Conservation (phyloP, 2,888 invertebrate genomes). For the Glomeris marginata region DNA sequence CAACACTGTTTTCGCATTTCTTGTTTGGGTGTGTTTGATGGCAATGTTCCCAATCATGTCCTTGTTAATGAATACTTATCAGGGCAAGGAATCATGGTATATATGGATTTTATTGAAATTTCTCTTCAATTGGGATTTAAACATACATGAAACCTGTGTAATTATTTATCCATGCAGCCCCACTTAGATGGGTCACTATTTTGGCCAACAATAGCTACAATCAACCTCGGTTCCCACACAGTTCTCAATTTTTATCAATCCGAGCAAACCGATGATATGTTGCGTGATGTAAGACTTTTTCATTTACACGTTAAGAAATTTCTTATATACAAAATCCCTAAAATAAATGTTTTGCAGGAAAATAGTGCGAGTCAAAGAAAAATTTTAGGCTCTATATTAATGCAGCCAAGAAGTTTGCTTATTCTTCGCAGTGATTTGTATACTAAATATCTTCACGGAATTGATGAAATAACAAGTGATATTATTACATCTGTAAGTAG, state of each 20-base stretch:
- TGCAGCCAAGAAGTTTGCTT: slow-evolving; percentile 77
- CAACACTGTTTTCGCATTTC: slow-evolving; percentile 53
- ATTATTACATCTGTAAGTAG: slow-evolving; percentile 22
- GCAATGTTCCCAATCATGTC: slow-evolving; percentile 73
- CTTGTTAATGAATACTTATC: slow-evolving; percentile 85
- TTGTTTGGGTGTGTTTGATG: slow-evolving; percentile 50
- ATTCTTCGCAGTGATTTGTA: slow-evolving; percentile 72
- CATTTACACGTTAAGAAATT: background rate
- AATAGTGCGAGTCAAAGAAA: slow-evolving; percentile 4
- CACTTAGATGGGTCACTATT: slow-evolving; percentile 93
- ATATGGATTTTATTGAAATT: no score
- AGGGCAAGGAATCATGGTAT: slow-evolving; percentile 86
- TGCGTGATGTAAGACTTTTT: background rate
- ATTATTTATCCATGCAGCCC: slow-evolving; percentile 38
- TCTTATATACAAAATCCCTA: background rate
- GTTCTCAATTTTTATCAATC: slow-evolving; percentile 60
- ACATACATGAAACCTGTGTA: background rate
- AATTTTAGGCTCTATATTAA: slow-evolving; percentile 48
- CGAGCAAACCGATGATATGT: background rate
- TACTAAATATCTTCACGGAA: slow-evolving; percentile 67
- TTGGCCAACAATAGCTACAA: slow-evolving; percentile 79
- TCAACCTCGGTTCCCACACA: slow-evolving; percentile 79
- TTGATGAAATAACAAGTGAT: slow-evolving; percentile 55
- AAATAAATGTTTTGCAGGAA: background rate
- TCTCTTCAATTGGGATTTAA: no score